Percentiles rank a stretch among this genome's conserved stretches.
Conservation (phyloP, 1,140 invertebrate genomes). For the Aphelinus atriplicis region DNA sequence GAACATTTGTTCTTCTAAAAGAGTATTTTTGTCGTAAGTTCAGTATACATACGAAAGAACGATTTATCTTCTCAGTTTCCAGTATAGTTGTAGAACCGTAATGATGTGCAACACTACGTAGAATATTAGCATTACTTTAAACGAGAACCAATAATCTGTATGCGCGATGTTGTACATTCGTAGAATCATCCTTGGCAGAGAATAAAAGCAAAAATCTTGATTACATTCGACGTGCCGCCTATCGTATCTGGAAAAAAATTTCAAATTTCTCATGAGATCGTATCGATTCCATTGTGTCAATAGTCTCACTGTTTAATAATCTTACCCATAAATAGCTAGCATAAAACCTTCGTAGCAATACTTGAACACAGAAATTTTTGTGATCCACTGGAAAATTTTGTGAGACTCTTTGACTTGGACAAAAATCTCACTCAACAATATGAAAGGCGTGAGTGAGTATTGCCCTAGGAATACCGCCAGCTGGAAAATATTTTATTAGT, state of each 20-base stretch:
- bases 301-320: constrained; percentile 40
- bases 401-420: constrained; percentile 85
- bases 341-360: constrained; percentile 79
- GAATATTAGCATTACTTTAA: constrained; percentile 70
- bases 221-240: constrained; percentile 73
- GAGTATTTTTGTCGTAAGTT: too few species aligned
- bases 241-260: constrained; percentile 73
- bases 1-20: too few species aligned
- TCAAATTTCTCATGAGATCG: too few species aligned
- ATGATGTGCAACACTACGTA: constrained; percentile 69
- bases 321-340: constrained; percentile 72
- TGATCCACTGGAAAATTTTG: constrained; percentile 81
- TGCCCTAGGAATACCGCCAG: constrained; percentile 87
- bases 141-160: constrained; percentile 73
- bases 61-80: too few species aligned
- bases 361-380: constrained; percentile 84
- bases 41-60: too few species aligned
- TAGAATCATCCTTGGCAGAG: constrained; percentile 75
- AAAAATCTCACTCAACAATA: constrained; percentile 92
- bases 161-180: constrained; percentile 77
- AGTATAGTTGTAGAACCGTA: too few species aligned
- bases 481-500: constrained; percentile 54
- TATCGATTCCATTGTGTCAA: too few species aligned
- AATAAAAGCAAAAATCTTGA: constrained; percentile 75
- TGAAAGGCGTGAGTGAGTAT: constrained; percentile 82